Evolutionary conservation across 1,140 invertebrate species (phyloP), one percentile per base, ranked within the genome.

Genomic region (Caenorhabditis remanei): DNA sequence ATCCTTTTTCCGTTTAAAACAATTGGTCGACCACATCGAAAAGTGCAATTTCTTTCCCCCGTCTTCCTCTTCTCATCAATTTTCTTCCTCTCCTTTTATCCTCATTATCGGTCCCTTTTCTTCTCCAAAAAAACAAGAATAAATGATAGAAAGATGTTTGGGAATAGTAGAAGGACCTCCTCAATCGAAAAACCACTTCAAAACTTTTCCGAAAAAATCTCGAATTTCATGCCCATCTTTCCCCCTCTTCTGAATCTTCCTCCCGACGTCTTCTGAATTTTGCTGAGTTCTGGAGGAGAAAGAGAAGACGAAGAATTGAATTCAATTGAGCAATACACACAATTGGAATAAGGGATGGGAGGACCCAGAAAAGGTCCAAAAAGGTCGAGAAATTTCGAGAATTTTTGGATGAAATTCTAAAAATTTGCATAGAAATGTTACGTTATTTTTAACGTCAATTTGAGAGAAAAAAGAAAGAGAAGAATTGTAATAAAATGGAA

Each of bases 261-360:
- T 7, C 13, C n/a, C 56, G 56, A n/a, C 9, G 11, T 65, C 67
- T 32, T 48, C 41, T n/a, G n/a, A 58, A 21, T n/a, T n/a, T n/a
- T 58, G 16, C 16, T 7, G 4, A 13, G 0, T 46, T 14, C 13
- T n/a, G 40, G 7, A 48, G 43, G 19, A 75, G 41, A 58, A 5
- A 8, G n/a, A 58, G 19, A 58, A n/a, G 5, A 53, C n/a, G 50
- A 48, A 71, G n/a, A 46, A 71, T 46, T 46, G 9, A 71, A 71
- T 71, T 71, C 13, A 71, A 71, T 71, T 71, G 67, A 71, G 67
- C 67, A 71, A 21, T 48, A 21, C 67, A 71, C 67, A 71, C 58
- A 61, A 32, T 2, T n/a, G 58, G 58, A 61, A 16, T n/a, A 61
- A 61, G 58, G 9, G n/a, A 21, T 53, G 32, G 32, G 32, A 16